Evolutionary conservation across 2,113 vertebrate species (phyloP).

Genomic region (Dasyornis broadbenti): DNA sequence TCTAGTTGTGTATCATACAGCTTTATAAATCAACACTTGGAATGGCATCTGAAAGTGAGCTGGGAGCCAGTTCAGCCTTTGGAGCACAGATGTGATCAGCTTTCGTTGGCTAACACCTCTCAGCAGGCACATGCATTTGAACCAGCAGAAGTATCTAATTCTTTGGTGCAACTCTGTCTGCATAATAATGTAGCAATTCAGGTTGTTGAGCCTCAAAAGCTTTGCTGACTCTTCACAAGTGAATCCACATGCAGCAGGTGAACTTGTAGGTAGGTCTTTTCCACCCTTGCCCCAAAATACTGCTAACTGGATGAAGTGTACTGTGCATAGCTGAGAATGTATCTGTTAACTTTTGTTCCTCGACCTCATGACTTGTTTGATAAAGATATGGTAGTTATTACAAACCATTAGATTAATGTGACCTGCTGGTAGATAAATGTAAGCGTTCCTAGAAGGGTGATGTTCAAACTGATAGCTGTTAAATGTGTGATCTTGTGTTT

Average conservation of each 20-base stretch:
- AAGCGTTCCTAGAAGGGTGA: background rate
- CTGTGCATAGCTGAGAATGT: background rate
- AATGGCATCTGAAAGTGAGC: background rate
- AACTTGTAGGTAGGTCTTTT: background rate
- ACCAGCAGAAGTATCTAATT: background rate
- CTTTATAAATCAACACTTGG: conserved; percentile 13
- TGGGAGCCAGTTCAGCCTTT: background rate
- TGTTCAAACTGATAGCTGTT: background rate
- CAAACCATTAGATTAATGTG: background rate
- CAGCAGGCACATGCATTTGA: background rate
- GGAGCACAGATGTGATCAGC: conserved; percentile 34
- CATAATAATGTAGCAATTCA: background rate
- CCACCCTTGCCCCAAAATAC: background rate
- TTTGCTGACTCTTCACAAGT: background rate
- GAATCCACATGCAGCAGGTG: background rate
- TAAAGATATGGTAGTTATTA: background rate
- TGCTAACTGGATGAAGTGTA: background rate
- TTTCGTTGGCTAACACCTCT: conserved; percentile 17
- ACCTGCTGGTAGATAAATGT: background rate
- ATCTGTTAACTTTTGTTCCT: background rate
- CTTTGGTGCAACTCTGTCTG: background rate
- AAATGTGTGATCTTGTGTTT: background rate
- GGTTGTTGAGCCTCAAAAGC: background rate
- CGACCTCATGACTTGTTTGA: background rate
- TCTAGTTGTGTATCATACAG: background rate